A percentile compares a stretch with the other conserved stretches of the same genome.
Evolutionary conservation across 53 echinoderm and acorn worm species (phyloP).

Genomic region (Echinarachnius parma): DNA sequence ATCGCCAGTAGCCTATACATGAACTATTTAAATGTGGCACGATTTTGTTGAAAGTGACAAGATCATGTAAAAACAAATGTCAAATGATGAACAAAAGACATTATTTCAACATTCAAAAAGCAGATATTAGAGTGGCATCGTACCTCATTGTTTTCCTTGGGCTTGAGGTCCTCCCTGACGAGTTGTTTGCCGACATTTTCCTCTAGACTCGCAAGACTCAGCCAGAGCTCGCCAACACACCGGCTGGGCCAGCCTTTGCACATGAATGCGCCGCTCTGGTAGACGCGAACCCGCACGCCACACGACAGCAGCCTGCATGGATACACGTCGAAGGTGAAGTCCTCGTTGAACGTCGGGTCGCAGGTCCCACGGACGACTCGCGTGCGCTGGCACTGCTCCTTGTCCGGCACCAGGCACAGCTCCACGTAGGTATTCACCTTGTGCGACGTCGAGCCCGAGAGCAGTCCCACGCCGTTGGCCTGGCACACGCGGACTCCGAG

Average conservation of each 20-base stretch:
- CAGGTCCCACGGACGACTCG: conserved; percentile 48
- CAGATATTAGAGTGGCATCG: no score
- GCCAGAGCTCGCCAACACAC: conserved; percentile 46
- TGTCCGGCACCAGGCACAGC: conserved; percentile 46
- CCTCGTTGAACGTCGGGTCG: conserved; percentile 72
- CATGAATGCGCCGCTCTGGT: conserved; percentile 15
- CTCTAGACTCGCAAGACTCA: conserved; percentile 32
- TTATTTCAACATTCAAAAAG: no score
- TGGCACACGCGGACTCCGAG: conserved; percentile 64
- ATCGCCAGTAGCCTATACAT: no score
- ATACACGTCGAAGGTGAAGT: conserved; percentile 56
- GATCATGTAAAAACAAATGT: no score
- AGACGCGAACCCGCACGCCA: conserved; percentile 51
- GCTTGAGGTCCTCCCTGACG: conserved; percentile 56
- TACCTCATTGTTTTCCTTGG: conserved; percentile 21
- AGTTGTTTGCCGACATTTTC: conserved; percentile 15
- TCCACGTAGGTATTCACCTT: conserved; percentile 53
- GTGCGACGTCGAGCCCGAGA: conserved; percentile 5
- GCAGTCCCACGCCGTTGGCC: conserved; percentile 58
- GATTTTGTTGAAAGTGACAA: no score
- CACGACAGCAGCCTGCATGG: conserved; percentile 30
- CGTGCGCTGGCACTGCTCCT: conserved; percentile 41
- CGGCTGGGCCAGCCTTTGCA: conserved; percentile 9
- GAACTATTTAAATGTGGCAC: no score
- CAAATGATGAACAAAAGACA: no score